Percentiles rank a stretch among this genome's conserved stretches.
Conservation (phyloP, 2,113 vertebrate species). For the Myotis brandtii region DNA sequence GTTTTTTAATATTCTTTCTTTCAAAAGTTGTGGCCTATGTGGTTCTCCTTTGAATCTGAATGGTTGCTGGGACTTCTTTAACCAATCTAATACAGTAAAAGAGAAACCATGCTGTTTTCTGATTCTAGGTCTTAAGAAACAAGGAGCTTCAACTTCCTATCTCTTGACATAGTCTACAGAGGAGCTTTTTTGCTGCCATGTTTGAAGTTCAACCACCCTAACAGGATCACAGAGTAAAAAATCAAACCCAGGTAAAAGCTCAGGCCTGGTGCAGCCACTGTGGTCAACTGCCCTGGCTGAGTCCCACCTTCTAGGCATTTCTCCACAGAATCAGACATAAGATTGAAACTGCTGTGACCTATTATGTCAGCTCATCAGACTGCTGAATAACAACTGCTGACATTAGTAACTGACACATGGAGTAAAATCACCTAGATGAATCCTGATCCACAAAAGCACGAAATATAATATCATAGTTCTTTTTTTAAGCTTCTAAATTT, state of each 20-base stretch:
- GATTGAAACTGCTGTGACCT: neutral
- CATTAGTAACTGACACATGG: neutral
- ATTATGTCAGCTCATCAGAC: neutral
- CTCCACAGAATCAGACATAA: neutral
- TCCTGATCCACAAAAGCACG: neutral
- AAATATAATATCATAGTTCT: neutral
- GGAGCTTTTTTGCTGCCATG: neutral
- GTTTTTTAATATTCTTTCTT: neutral
- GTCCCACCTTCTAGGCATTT: neutral
- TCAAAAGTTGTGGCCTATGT: neutral
- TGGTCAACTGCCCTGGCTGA: neutral
- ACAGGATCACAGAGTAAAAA: neutral
- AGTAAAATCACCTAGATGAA: neutral
- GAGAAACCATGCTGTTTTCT: neutral
- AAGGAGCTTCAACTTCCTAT: neutral
- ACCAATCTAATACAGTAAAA: neutral
- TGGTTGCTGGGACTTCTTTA: neutral
- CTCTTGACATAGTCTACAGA: neutral
- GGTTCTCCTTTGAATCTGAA: neutral
- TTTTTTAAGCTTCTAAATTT: neutral
- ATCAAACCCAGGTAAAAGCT: no score
- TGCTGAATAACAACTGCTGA: neutral
- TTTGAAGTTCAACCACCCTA: neutral
- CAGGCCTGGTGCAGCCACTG: neutral
- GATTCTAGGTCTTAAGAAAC: neutral